These are phyloP conservation scores for Eremobia ochroleuca DNA, from an alignment of 2,888 invertebrate genomes.

Conservation along the genomic window DNA sequence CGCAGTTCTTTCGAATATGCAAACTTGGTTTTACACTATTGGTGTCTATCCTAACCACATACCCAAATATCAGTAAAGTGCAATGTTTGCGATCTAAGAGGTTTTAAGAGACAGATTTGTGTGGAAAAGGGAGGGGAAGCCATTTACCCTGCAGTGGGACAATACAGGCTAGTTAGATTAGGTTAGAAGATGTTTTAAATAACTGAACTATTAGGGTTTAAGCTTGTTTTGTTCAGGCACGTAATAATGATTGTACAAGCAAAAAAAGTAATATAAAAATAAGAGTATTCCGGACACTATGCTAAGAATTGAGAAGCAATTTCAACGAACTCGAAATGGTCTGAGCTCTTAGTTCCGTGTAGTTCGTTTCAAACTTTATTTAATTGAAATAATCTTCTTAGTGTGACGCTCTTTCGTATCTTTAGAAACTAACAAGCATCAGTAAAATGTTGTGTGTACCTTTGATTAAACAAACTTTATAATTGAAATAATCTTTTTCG, in stretches of 20 bases:
- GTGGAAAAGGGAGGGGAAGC: too few species aligned
- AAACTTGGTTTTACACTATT: background rate
- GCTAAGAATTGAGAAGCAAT: background rate
- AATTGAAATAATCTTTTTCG: background rate
- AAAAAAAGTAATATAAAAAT: background rate
- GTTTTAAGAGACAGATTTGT: background rate
- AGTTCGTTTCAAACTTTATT: background rate
- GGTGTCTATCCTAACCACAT: background rate
- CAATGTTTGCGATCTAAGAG: background rate
- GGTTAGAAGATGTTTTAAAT: background rate
- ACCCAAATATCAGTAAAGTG: background rate
- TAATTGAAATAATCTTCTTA: background rate
- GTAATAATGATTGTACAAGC: conserved; percentile 13
- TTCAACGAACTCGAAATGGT: background rate
- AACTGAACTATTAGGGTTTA: background rate
- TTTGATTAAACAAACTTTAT: background rate
- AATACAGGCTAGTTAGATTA: too few species aligned
- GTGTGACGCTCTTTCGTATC: background rate
- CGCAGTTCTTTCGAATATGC: background rate
- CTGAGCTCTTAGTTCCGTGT: background rate
- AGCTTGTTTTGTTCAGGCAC: background rate
- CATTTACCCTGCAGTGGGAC: too few species aligned
- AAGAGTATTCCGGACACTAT: background rate
- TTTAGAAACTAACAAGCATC: background rate
- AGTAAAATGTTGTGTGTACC: background rate